Evolutionary conservation across 2,797 vertebrate genomes (phyloP), one percentile per base, ranked within the genome.

Genomic region (Arremon aurantiirostris): DNA sequence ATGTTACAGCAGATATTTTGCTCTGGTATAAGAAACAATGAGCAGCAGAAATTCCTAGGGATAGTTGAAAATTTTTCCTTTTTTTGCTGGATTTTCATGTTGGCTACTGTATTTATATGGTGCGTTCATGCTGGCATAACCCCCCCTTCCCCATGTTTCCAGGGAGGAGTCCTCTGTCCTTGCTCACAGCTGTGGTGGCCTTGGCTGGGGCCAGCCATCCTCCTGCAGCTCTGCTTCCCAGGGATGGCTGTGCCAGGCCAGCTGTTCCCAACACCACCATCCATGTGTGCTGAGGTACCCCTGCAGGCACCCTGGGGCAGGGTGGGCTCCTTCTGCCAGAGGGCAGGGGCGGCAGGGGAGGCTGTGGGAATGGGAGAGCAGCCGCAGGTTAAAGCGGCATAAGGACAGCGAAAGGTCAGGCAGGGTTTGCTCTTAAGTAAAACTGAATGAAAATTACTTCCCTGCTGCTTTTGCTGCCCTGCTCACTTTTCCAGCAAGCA

Each of bases 91-190:
- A 27, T 90, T 82, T 82, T 30, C 26, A 5, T 22, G 32, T 52
- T 66, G 41, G 42, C 32, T n/a, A 3, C 18, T 60, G 18, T 28
- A 19, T 76, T 83, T 63, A 42, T 47, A 5, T 4, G 3, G 18
- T 3, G 3, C 14, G 37, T 71, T 57, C 34, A 28, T 39, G 23
- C 32, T 92, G 65, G n/a, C 32, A 5, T 66, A 93, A 30, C 17
- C 15, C 24, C 24, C 26, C 11, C 4, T 19, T 15, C 13, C 12
- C 8, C 1, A 0, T 26, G 27, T 53, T 76, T 70, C 49, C 35
- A 35, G 83, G 80, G 72, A 83, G 79, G 79, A 89, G 53, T 56
- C 69, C 28, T 88, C 49, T 86, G 76, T 85, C 82, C 79, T 89
- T 70, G 85, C 61, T 90, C 32, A 7, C 28, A 64, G 55, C 91